Percentiles rank a stretch among this genome's conserved stretches.
Conservation (phyloP, 2,113 vertebrate genomes). For the Actenoides lindsayi region DNA sequence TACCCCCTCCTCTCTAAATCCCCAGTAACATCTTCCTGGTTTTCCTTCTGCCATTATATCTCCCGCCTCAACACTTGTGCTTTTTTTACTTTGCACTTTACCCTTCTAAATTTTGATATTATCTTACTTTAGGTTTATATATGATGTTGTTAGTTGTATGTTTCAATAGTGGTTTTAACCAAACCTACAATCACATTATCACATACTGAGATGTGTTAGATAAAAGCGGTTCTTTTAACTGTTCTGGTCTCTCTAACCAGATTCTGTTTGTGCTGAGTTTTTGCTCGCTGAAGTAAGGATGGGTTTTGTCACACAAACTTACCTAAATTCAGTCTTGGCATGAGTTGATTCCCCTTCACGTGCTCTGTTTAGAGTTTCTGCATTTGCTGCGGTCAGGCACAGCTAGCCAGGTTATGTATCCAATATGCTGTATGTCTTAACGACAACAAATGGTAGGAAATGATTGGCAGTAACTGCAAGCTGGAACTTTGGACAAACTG, state of each 20-base stretch:
- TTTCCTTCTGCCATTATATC: background rate
- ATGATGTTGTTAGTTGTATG: background rate
- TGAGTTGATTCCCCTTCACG: background rate
- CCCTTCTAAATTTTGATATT: background rate
- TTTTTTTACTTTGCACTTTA: fast-evolving
- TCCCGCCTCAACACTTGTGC: background rate
- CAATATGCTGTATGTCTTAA: background rate
- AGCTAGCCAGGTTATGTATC: background rate
- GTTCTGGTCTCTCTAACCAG: background rate
- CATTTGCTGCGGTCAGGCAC: background rate
- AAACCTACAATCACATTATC: fast-evolving
- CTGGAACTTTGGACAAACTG: background rate
- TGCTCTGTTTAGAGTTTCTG: background rate
- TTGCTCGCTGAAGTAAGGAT: background rate
- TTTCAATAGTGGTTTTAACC: background rate
- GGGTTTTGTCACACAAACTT: background rate
- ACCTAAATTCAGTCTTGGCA: background rate
- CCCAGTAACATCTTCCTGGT: background rate
- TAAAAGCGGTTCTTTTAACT: background rate
- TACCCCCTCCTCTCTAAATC: background rate
- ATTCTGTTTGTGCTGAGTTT: background rate
- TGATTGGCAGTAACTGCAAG: background rate
- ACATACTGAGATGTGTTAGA: fast-evolving
- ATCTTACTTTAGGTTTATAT: background rate
- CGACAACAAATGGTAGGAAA: background rate